Base-by-base conservation (phyloP, 2,888 invertebrate genomes). In the Meganola albula region DNA sequence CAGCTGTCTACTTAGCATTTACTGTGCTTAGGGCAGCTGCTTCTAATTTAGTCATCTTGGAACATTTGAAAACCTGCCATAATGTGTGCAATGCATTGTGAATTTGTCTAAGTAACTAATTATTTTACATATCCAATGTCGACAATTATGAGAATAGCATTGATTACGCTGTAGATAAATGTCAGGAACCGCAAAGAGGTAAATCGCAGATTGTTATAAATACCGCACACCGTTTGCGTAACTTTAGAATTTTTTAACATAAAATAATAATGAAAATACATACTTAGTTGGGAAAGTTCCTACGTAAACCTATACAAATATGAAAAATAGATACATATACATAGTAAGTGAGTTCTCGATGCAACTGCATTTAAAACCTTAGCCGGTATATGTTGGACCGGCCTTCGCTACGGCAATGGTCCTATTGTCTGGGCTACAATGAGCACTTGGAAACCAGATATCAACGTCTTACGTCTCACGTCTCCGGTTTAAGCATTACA, bases 351-450 rank as follows among this genome's bases (percentile, higher is more conserved):
- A n/a, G n/a, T n/a, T n/a, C n/a, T 52, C 46, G 36, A 34, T 41
- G 40, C 53, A 42, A 55, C 48, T 62, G 50, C 54, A 60, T 53
- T 54, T 48, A 62, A 63, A 50, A 73, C 73, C 74, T 74, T 74
- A 69, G 63, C 67, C 72, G 74, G 82, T 77, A 77, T 75, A 75
- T 54, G 74, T 48, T 73, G 69, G 63, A 52, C 67, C 74, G 79
- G 65, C 85, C 85, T 85, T 83, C 82, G 76, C 74, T 71, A 67
- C 70, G 58, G 59, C 71, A 68, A 80, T 83, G 83, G 78, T 80
- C 48, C 58, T 48, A 51, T 48, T 58, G 58, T 44, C n/a, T n/a
- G n/a, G n/a, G n/a, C n/a, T 72, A 80, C 80, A 83, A 82, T 78
- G 78, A 68, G 63, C 73, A 73, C 72, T 74, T 68, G 63, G 82